Evolutionary conservation across 2,113 vertebrate genomes (phyloP), one percentile per base, ranked within the genome.

Genomic region (Eurypyga helias): DNA sequence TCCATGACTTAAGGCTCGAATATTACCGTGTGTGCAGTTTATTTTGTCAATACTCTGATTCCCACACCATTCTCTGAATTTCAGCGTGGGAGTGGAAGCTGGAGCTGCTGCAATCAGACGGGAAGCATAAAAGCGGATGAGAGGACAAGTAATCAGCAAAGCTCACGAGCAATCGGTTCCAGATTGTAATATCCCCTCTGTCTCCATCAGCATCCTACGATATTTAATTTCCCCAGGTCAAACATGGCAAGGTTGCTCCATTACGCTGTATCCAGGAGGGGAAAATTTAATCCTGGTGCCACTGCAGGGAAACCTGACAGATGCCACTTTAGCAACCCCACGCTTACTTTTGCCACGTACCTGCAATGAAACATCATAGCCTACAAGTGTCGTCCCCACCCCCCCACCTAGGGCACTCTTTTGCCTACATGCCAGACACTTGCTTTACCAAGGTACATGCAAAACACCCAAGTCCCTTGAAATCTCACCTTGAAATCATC

Each of bases 401-500:
- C 9, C 11, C 7, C 18, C 7, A 0, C n/a, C 51, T 41, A 57
- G 6, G 24, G 15, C 38, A 91, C 66, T 65, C 7, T 49, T 88
- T 64, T 28, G 43, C 49, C 43, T 61, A 49, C 9, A 31, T 0
- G 8, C 28, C 49, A 76, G 48, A 49, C 41, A 54, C 12, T 41
- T 69, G 33, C 24, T 62, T 91, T 77, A 49, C 26, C 29, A 57
- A 65, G 29, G 49, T 21, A 67, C 13, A 23, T 13, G 17, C 10
- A 78, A 45, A 89, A 41, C 87, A 94, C 60, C 76, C 72, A 87
- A 62, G 92, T 21, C 17, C 61, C 52, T 91, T 65, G 65, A 96
- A 97, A 95, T 96, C 99, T 99, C 98, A 99, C 99, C 99, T 99
- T 99, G 98, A 99, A 99, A 98, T 99, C 99, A 83, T 99, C 99